These are phyloP conservation scores for Platycercus adscitus DNA, from an alignment of 2,113 vertebrate genomes.

Conservation along the genomic window DNA sequence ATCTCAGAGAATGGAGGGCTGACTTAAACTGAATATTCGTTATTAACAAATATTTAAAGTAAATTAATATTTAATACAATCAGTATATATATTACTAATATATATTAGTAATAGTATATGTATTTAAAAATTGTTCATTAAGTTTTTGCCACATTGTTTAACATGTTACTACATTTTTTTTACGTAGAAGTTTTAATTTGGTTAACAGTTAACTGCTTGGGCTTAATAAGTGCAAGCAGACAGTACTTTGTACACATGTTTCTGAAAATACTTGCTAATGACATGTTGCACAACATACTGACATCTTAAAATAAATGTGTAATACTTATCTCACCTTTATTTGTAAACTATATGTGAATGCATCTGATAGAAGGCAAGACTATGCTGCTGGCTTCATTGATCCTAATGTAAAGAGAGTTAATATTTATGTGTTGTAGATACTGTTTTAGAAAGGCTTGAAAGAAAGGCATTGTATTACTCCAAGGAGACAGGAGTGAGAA, in stretches of 20 bases:
- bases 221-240: not conserved
- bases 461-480: not conserved
- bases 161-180: not conserved
- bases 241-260: not conserved
- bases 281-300: not conserved
- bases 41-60: not conserved
- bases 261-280: not conserved
- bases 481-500: not conserved
- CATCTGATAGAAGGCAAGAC: not conserved
- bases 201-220: not conserved
- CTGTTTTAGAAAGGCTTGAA: not conserved
- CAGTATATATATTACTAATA: too few relatives aligned
- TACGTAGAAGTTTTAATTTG: not conserved
- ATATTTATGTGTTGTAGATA: not conserved
- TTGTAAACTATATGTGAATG: not conserved
- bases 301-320: not conserved
- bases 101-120: not conserved
- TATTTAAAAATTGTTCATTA: not conserved
- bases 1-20: not conserved
- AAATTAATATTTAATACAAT: not conserved
- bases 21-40: not conserved
- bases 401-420: not conserved
- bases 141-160: not conserved
- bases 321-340: not conserved
- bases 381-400: not conserved